Conservation (phyloP, 2,797 vertebrate genomes). For the Sciaenops ocellatus region DNA sequence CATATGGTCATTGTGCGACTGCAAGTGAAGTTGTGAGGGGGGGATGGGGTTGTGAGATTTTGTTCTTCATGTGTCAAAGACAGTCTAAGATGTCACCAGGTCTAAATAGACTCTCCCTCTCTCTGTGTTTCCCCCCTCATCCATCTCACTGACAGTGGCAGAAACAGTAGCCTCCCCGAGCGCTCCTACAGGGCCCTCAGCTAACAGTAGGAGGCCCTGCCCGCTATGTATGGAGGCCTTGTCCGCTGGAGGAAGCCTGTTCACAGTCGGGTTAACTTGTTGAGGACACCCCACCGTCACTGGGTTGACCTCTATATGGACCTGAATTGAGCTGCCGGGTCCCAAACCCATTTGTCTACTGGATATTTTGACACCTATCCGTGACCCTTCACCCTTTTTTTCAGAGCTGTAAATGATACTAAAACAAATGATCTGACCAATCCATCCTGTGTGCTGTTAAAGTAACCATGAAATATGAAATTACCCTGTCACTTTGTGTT, state of each 20-base stretch:
- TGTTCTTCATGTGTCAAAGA: constrained; percentile 61
- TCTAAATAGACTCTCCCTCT: constrained; percentile 50
- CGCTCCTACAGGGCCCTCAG: constrained; percentile 42
- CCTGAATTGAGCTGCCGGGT: constrained; percentile 30
- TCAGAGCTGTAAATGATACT: constrained; percentile 36
- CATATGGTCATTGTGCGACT: constrained; percentile 59
- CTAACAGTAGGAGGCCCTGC: constrained; percentile 58
- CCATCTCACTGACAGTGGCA: constrained; percentile 78
- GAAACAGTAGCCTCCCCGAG: constrained; percentile 79
- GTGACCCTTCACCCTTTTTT: constrained; percentile 14
- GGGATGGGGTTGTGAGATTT: constrained; percentile 26
- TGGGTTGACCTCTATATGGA: constrained; percentile 47
- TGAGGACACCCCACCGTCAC: constrained; percentile 49
- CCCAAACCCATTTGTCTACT: constrained; percentile 62
- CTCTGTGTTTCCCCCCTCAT: constrained; percentile 69
- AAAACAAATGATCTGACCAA: constrained; percentile 43
- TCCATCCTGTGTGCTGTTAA: constrained; percentile 24
- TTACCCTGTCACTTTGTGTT: constrained; percentile 1
- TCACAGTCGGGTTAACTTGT: constrained; percentile 50
- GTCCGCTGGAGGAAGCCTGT: constrained; percentile 59
- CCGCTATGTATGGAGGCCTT: constrained; percentile 72
- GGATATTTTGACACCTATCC: constrained; percentile 47
- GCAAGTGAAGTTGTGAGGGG: constrained; percentile 4
- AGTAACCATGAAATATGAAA: neutral
- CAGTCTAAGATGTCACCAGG: constrained; percentile 60